Evolutionary conservation across 53 echinoderm and acorn worm species (phyloP).

Genomic region (Arbacia lixula): DNA sequence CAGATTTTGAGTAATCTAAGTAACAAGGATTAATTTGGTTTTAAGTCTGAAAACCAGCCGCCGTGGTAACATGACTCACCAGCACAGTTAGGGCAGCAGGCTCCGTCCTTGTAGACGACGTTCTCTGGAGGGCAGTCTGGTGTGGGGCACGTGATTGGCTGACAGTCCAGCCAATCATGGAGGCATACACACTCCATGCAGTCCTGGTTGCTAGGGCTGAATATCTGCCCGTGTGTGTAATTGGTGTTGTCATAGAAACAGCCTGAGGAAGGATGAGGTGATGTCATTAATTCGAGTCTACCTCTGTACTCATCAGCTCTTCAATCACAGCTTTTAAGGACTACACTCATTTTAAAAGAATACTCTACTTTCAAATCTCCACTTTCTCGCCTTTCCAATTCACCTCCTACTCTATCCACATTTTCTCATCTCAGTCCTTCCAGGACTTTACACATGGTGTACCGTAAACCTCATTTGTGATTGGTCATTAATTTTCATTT

Average conservation of each 20-base stretch:
- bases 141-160: conserved; percentile 75
- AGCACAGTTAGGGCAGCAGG: conserved; percentile 85
- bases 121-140: conserved; percentile 75
- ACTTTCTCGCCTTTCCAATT: too few relatives aligned
- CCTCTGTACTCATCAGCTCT: too few relatives aligned
- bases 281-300: too few relatives aligned
- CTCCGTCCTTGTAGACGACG: conserved; percentile 64
- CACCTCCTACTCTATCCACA: too few relatives aligned
- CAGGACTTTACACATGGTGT: too few relatives aligned
- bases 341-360: too few relatives aligned
- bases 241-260: conserved; percentile 36
- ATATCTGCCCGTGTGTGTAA: conserved; percentile 58
- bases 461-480: too few relatives aligned
- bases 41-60: neutral
- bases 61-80: too few relatives aligned
- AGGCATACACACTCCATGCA: conserved; percentile 91
- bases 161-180: conserved; percentile 62
- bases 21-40: neutral
- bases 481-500: too few relatives aligned
- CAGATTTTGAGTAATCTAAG: neutral
- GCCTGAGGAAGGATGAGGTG: conserved; percentile 16
- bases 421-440: too few relatives aligned
- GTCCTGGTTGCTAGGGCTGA: conserved; percentile 74
- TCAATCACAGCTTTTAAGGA: too few relatives aligned
- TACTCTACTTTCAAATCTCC: too few relatives aligned